A percentile compares a stretch with the other conserved stretches of the same genome.
Conservation (phyloP, 2,888 invertebrate species). For the Ochlodes sylvanus region DNA sequence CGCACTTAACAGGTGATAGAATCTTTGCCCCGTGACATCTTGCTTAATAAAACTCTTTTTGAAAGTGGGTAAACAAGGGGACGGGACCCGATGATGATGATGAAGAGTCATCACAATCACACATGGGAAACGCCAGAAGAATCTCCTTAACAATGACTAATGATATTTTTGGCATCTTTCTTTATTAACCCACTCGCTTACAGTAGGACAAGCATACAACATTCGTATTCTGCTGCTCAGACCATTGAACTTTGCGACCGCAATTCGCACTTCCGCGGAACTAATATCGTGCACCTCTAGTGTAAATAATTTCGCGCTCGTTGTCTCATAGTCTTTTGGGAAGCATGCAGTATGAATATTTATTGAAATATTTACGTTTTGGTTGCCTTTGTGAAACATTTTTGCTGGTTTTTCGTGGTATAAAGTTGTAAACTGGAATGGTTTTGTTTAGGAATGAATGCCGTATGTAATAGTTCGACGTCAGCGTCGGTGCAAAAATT, state of each 20-base stretch:
- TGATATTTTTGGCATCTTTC: too few relatives aligned
- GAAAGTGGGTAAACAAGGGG: too few relatives aligned
- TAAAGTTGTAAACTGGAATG: neutral
- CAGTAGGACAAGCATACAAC: neutral
- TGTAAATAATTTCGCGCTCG: constrained; percentile 31
- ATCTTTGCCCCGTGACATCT: too few relatives aligned
- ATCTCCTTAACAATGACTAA: too few relatives aligned
- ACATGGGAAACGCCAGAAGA: too few relatives aligned
- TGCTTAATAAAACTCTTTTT: too few relatives aligned
- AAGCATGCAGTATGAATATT: constrained; percentile 47
- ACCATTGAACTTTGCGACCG: constrained; percentile 60
- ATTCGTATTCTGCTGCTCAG: constrained; percentile 53
- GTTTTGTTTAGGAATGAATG: neutral
- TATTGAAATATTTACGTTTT: constrained; percentile 1
- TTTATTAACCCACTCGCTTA: neutral
- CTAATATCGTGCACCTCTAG: constrained; percentile 58
- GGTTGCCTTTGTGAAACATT: neutral
- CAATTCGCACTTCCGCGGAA: constrained; percentile 59
- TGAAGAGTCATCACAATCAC: too few relatives aligned
- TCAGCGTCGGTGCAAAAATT: too few relatives aligned
- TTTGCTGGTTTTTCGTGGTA: neutral
- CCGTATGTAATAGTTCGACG: too few relatives aligned
- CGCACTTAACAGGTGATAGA: too few relatives aligned
- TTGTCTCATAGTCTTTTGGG: constrained; percentile 4
- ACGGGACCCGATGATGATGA: too few relatives aligned